Evolutionary conservation across 2,888 invertebrate genomes (phyloP).

Genomic region (Andricus quercusramuli): DNA sequence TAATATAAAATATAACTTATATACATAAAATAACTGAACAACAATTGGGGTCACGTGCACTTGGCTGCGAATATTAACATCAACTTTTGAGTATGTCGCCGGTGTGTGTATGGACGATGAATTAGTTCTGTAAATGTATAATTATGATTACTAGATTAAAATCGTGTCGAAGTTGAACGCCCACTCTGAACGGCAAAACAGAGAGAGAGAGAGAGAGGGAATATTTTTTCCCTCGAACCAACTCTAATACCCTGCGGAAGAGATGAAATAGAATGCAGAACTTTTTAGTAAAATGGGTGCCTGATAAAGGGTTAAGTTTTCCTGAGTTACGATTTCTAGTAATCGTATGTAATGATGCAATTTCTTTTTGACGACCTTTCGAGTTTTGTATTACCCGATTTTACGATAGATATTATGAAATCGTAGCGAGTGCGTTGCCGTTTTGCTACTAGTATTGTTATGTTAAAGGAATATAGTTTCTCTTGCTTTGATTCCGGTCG

Average conservation of each 20-base stretch:
- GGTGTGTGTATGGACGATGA: neutral
- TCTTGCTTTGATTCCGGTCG: neutral
- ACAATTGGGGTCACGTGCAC: conserved; percentile 7
- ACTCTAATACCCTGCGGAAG: neutral
- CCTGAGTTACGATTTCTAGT: neutral
- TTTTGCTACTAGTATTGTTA: conserved; percentile 12
- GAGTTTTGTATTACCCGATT: conserved; percentile 12
- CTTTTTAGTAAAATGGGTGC: neutral
- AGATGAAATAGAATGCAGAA: neutral
- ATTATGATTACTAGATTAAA: neutral
- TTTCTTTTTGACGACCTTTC: conserved; percentile 5
- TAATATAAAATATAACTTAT: conserved; percentile 3
- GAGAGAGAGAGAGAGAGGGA: neutral
- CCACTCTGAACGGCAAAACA: neutral
- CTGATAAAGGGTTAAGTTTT: neutral
- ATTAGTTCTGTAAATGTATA: conserved; percentile 9
- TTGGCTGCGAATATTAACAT: neutral
- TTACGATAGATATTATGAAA: conserved; percentile 1
- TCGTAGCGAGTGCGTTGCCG: neutral
- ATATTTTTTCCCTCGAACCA: neutral
- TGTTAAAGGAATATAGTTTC: conserved; percentile 3
- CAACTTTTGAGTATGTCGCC: neutral
- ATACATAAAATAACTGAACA: conserved; percentile 13
- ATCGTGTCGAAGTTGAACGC: neutral
- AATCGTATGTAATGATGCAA: neutral